These are phyloP conservation scores for Crotalus helleri DNA, from an alignment of 2,113 vertebrate genomes.

Conservation along the genomic window DNA sequence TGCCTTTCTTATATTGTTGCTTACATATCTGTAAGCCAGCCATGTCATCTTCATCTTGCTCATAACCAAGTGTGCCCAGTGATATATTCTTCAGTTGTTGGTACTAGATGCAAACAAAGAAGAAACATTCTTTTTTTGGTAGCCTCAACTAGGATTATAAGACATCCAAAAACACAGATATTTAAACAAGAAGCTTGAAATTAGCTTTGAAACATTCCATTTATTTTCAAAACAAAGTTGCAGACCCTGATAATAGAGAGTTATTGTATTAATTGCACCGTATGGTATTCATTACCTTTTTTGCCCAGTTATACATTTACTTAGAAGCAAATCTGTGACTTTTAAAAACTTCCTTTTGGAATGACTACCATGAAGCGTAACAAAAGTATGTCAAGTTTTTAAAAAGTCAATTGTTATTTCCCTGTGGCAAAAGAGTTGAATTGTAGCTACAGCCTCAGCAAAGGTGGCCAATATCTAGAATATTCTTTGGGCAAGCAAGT, in stretches of 20 bases:
- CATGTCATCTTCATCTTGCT: conserved; percentile 66
- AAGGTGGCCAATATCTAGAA: background rate
- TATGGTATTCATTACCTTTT: background rate
- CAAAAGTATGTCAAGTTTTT: background rate
- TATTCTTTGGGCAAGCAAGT: background rate
- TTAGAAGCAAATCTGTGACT: background rate
- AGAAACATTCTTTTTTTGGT: background rate
- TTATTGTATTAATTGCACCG: background rate
- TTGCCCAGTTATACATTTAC: background rate
- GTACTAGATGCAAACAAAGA: conserved; percentile 75
- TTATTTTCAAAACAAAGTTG: background rate
- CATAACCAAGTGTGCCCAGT: conserved; percentile 81
- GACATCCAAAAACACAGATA: background rate
- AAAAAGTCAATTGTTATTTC: background rate
- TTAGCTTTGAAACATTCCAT: background rate
- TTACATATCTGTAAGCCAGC: conserved; percentile 84
- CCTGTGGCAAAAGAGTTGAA: background rate
- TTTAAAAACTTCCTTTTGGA: background rate
- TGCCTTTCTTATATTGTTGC: conserved; percentile 78
- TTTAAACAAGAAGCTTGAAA: background rate
- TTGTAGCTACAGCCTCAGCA: no score
- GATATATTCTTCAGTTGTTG: conserved; percentile 78
- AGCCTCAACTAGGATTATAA: background rate
- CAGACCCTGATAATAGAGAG: background rate
- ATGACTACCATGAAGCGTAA: background rate